A percentile compares a stretch with the other conserved stretches of the same genome.
phyloP scores from a whole-genome alignment of 1,140 invertebrate genomes.

The Apis dorsata region DNA sequence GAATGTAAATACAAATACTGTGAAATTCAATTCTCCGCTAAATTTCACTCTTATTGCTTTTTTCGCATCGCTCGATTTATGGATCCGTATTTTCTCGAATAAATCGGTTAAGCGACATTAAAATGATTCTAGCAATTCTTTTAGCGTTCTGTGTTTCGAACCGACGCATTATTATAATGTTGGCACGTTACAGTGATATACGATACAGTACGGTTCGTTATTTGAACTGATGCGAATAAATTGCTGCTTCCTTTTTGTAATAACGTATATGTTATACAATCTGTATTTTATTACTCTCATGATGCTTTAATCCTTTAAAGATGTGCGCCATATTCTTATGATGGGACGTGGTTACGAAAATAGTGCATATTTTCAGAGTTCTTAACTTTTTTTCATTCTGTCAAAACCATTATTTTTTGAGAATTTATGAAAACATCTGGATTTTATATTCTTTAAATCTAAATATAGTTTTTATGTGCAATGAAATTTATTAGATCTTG shows the following conservation, averaged over 20 bases:
- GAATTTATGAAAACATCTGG: too few species aligned
- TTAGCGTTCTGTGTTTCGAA: neutral
- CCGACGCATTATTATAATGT: slow-evolving; percentile 18
- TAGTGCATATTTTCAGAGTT: neutral
- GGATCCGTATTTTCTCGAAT: neutral
- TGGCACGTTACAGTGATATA: slow-evolving; percentile 18
- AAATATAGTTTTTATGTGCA: too few species aligned
- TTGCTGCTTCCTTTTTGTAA: slow-evolving; percentile 29
- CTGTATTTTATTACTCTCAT: slow-evolving; percentile 15
- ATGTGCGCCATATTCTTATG: neutral
- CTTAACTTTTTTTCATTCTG: neutral
- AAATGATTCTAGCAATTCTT: slow-evolving; percentile 1
- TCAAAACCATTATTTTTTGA: too few species aligned
- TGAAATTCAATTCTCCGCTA: neutral
- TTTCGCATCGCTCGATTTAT: neutral
- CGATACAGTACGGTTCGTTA: slow-evolving; percentile 20
- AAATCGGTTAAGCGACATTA: neutral
- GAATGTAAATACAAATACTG: neutral
- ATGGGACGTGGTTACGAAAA: neutral
- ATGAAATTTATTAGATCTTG: too few species aligned
- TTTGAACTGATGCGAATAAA: slow-evolving; percentile 36
- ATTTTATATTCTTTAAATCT: neutral
- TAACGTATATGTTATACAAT: neutral
- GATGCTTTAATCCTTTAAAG: slow-evolving; percentile 22
- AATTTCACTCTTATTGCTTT: neutral